These are phyloP conservation scores for Rhincodon typus DNA, from an alignment of 2,797 vertebrate species.

Conservation along the genomic window DNA sequence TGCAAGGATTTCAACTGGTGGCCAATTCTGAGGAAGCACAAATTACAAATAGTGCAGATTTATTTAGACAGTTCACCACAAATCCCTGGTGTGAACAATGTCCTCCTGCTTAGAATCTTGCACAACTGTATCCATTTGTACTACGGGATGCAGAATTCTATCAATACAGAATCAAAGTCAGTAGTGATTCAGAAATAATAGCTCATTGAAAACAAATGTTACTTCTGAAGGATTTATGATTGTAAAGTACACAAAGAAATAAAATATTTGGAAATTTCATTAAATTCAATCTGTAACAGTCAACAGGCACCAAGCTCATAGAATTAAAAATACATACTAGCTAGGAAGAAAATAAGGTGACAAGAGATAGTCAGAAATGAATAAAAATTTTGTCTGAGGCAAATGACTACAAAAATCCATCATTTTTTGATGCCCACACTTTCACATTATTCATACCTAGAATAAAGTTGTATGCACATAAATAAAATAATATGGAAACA, in stretches of 20 bases:
- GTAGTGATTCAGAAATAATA: background rate
- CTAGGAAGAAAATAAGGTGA: background rate
- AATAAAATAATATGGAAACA: background rate
- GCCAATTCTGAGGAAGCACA: background rate
- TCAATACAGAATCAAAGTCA: background rate
- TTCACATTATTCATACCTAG: background rate
- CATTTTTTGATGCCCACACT: background rate
- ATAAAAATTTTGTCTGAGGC: background rate
- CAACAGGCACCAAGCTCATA: background rate
- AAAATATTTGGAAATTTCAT: background rate
- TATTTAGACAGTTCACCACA: background rate
- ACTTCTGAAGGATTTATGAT: background rate
- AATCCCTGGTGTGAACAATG: background rate
- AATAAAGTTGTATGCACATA: background rate
- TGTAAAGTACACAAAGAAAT: background rate
- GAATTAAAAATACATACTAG: background rate
- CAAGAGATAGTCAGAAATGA: background rate
- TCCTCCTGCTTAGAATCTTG: background rate
- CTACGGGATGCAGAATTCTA: background rate
- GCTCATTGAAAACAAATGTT: background rate
- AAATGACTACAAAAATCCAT: background rate
- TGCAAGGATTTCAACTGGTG: background rate
- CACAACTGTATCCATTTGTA: background rate
- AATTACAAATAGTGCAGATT: background rate
- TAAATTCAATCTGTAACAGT: background rate